Evolutionary conservation across 2,888 invertebrate genomes (phyloP).

Genomic region (Cosmorhoe ocellata): DNA sequence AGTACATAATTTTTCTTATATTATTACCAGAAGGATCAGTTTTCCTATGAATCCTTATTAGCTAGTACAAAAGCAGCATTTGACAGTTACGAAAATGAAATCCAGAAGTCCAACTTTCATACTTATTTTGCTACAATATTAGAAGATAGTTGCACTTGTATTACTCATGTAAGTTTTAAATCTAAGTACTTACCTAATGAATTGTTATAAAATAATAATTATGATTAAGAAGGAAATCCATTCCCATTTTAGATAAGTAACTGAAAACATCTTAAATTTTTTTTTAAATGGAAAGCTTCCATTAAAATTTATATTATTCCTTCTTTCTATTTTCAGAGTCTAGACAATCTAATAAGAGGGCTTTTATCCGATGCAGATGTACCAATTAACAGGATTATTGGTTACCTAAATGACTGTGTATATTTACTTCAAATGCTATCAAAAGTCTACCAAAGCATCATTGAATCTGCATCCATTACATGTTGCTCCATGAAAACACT

Average conservation of each 20-base stretch:
- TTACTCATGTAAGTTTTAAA: constrained; percentile 54
- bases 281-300: no score
- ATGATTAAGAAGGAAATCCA: no score
- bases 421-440: constrained; percentile 55
- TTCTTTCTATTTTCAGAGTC: constrained; percentile 49
- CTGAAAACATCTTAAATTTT: no score
- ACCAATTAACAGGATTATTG: constrained; percentile 39
- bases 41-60: constrained; percentile 48
- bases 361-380: constrained; percentile 42
- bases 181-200: no score
- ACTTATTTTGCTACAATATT: constrained; percentile 46
- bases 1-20: constrained; percentile 27
- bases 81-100: constrained; percentile 28
- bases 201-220: no score
- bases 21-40: constrained; percentile 43
- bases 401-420: constrained; percentile 53
- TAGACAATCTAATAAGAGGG: constrained; percentile 43
- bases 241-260: no score
- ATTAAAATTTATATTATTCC: no score
- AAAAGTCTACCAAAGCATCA: constrained; percentile 49
- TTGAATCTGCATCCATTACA: constrained; percentile 50
- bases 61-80: constrained; percentile 49
- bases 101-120: constrained; percentile 40
- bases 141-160: constrained; percentile 53
- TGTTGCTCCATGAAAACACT: constrained; percentile 52